These are phyloP conservation scores for Propithecus perrieri DNA, from an alignment of 2,797 vertebrate species.

Conservation along the genomic window DNA sequence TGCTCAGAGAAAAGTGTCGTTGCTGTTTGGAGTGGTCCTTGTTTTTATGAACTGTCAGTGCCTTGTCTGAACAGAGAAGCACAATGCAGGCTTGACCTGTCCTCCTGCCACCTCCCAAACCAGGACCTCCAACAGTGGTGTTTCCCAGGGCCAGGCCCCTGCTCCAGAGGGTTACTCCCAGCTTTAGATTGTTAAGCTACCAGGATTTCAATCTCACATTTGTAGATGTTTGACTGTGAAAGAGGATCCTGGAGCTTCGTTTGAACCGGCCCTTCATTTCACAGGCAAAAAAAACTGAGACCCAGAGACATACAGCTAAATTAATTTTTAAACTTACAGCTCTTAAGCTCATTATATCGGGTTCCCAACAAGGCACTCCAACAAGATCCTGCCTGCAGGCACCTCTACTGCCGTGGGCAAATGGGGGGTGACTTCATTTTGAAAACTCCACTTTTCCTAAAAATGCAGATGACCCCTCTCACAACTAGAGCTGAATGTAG, in stretches of 20 bases:
- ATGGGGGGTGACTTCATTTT: not conserved
- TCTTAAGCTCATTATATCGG: not conserved
- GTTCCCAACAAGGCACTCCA: not conserved
- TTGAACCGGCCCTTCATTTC: not conserved
- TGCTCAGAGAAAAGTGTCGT: not conserved
- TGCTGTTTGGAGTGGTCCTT: not conserved
- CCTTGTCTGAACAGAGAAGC: not conserved
- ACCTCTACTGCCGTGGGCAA: not conserved
- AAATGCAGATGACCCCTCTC: rapidly evolving
- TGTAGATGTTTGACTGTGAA: not conserved
- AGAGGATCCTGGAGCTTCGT: not conserved
- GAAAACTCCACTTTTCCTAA: not conserved
- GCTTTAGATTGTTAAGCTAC: not conserved
- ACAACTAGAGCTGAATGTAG: too few species aligned
- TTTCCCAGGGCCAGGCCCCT: not conserved
- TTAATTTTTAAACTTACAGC: not conserved
- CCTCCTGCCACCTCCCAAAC: not conserved
- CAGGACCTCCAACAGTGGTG: not conserved
- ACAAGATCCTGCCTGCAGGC: not conserved
- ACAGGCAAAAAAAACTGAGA: not conserved
- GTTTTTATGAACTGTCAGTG: not conserved
- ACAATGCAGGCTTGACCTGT: not conserved
- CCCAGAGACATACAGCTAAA: not conserved
- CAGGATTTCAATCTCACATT: not conserved
- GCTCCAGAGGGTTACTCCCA: not conserved